These are phyloP conservation scores for Drosophila ficusphila DNA, from an alignment of 1,140 invertebrate genomes.

Conservation along the genomic window DNA sequence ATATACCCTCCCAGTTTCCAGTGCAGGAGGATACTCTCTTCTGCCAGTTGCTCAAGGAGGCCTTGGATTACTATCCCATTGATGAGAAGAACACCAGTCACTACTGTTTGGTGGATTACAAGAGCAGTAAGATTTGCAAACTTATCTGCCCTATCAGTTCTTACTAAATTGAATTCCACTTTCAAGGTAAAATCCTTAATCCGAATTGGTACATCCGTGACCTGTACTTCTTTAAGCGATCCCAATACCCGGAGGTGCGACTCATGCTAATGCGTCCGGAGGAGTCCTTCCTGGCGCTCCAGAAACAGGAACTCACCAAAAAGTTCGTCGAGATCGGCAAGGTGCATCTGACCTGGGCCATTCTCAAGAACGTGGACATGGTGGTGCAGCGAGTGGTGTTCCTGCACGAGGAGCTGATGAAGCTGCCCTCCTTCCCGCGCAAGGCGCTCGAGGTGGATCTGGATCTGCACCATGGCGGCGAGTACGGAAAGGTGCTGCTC, in stretches of 20 bases:
- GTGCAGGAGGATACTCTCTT: slow-evolving; percentile 99
- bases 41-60: slow-evolving; percentile 96
- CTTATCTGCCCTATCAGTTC: fast-evolving
- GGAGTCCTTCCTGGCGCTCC: slow-evolving; percentile 95
- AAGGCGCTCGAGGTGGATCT: slow-evolving; percentile 99
- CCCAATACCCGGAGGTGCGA: slow-evolving; percentile 98
- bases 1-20: slow-evolving; percentile 99
- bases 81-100: slow-evolving; percentile 94
- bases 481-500: slow-evolving; percentile 95
- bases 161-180: not conserved
- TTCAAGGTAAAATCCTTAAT: slow-evolving; percentile 86
- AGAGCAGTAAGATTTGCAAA: slow-evolving; percentile 92
- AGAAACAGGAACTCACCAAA: slow-evolving; percentile 95
- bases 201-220: slow-evolving; percentile 97
- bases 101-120: slow-evolving; percentile 98
- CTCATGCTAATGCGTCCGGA: slow-evolving; percentile 97
- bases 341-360: slow-evolving; percentile 94
- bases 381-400: slow-evolving; percentile 98
- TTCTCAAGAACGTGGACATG: slow-evolving; percentile 95
- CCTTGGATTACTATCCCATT: slow-evolving; percentile 98
- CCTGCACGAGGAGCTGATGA: slow-evolving; percentile 99
- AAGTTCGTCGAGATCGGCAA: slow-evolving; percentile 99
- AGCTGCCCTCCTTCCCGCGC: slow-evolving; percentile 98
- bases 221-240: slow-evolving; percentile 99
- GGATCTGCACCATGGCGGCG: slow-evolving; percentile 95